phyloP scores from a whole-genome alignment of 2,888 invertebrate species.

The Epiblema foenella region DNA sequence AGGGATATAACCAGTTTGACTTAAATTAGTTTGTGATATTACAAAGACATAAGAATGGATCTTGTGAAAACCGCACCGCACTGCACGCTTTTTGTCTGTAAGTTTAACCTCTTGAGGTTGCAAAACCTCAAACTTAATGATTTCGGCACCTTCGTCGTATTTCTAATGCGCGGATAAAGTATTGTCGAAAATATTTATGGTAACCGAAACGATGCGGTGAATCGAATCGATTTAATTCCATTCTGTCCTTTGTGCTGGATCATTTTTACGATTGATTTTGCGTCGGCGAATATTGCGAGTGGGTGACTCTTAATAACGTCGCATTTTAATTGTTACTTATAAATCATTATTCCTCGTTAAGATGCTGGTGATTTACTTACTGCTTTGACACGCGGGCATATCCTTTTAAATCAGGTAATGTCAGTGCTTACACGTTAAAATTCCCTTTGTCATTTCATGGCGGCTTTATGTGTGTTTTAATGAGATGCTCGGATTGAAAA shows the following conservation, averaged over 20 bases:
- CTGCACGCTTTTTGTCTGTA: conserved; percentile 12
- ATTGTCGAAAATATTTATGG: conserved; percentile 80
- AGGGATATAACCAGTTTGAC: neutral
- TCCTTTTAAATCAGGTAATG: conserved; percentile 71
- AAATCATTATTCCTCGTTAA: conserved; percentile 80
- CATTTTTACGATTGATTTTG: conserved; percentile 54
- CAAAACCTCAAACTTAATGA: conserved; percentile 76
- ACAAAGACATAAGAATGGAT: neutral
- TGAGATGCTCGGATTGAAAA: conserved; percentile 73
- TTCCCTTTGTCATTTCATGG: conserved; percentile 71
- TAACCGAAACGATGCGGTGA: conserved; percentile 59
- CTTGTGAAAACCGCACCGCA: neutral
- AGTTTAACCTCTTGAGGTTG: conserved; percentile 61
- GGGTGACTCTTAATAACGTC: conserved; percentile 68
- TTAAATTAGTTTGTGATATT: conserved; percentile 20
- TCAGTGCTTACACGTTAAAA: conserved; percentile 58
- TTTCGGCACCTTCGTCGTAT: conserved; percentile 71
- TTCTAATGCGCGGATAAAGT: conserved; percentile 67
- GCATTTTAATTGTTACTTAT: conserved; percentile 80
- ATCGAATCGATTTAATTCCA: conserved; percentile 77
- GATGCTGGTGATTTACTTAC: conserved; percentile 79
- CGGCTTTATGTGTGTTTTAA: conserved; percentile 75
- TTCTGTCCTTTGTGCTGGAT: conserved; percentile 60
- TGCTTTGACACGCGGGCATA: conserved; percentile 74
- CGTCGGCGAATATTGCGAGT: conserved; percentile 49